Evolutionary conservation across 2,888 invertebrate genomes (phyloP).

Genomic region (Achlya flavicornis): DNA sequence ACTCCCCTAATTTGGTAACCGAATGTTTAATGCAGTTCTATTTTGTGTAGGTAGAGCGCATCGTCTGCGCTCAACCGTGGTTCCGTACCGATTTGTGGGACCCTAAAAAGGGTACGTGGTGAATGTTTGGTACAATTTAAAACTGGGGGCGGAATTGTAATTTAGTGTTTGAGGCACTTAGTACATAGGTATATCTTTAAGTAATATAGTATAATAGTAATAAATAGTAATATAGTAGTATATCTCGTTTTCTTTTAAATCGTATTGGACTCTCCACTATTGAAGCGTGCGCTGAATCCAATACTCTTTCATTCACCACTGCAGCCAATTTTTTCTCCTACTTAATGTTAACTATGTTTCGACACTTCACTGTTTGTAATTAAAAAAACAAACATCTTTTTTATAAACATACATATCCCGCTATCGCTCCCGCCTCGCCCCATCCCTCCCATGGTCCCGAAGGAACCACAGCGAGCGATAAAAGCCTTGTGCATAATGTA

Average conservation of each 20-base stretch:
- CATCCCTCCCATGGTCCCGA: constrained; percentile 60
- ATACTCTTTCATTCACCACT: too few relatives aligned
- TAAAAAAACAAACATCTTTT: too few relatives aligned
- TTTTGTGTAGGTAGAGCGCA: constrained; percentile 16
- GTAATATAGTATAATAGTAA: too few relatives aligned
- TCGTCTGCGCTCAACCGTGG: constrained; percentile 46
- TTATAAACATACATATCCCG: constrained; percentile 20
- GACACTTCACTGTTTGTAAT: too few relatives aligned
- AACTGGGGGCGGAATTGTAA: constrained; percentile 25
- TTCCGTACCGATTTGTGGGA: constrained; percentile 60
- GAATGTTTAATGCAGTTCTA: constrained; percentile 27
- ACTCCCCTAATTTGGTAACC: constrained; percentile 26
- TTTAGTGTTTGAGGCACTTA: neutral
- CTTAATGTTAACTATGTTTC: too few relatives aligned
- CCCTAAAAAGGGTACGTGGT: constrained; percentile 72
- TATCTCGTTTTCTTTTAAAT: too few relatives aligned
- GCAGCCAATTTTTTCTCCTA: too few relatives aligned
- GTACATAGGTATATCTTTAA: too few relatives aligned
- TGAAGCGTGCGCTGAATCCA: too few relatives aligned
- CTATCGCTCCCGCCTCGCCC: constrained; percentile 33
- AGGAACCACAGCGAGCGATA: constrained; percentile 80
- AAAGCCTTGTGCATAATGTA: constrained; percentile 82
- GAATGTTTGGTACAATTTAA: constrained; percentile 23
- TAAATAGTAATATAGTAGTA: too few relatives aligned
- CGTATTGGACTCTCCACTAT: too few relatives aligned